phyloP scores from a whole-genome alignment of 2,113 vertebrate species.

The Melanerpes formicivorus region DNA sequence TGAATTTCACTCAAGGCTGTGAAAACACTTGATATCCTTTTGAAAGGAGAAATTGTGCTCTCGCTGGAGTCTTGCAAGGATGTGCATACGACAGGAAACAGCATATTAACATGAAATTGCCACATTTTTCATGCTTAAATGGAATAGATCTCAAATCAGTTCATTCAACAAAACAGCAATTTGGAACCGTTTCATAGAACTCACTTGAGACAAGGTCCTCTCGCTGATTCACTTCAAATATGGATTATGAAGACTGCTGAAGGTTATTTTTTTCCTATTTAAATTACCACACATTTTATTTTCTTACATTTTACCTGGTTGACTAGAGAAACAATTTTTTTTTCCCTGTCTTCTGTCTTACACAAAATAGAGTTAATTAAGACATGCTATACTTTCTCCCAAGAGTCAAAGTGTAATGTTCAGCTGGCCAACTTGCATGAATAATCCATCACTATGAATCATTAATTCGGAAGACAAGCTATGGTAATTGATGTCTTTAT shows the following conservation, averaged over 20 bases:
- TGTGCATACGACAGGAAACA: not conserved
- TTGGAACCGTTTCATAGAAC: not conserved
- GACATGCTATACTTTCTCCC: slow-evolving; percentile 48
- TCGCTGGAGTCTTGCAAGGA: not conserved
- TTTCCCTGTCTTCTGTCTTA: slow-evolving; percentile 14
- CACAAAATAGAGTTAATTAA: slow-evolving; percentile 68
- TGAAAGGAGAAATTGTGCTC: not conserved
- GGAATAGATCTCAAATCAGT: slow-evolving; percentile 14
- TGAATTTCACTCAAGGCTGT: not conserved
- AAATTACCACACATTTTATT: not conserved
- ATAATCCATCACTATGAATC: slow-evolving; percentile 69
- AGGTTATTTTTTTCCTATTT: not conserved
- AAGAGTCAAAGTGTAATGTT: slow-evolving; percentile 58
- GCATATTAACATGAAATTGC: slow-evolving; percentile 31
- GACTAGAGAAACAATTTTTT: slow-evolving; percentile 20
- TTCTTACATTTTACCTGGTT: slow-evolving; percentile 17
- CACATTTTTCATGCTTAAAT: slow-evolving; percentile 25
- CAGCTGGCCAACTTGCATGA: slow-evolving; percentile 53
- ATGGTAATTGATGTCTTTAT: slow-evolving; percentile 69
- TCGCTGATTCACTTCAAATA: not conserved
- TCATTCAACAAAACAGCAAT: slow-evolving; percentile 20
- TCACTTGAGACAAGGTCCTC: not conserved
- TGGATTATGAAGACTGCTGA: not conserved
- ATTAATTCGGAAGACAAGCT: slow-evolving; percentile 64
- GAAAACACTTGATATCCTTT: not conserved